These are phyloP conservation scores for Leptocoma aspasia DNA, from an alignment of 2,113 vertebrate genomes.

Conservation along the genomic window DNA sequence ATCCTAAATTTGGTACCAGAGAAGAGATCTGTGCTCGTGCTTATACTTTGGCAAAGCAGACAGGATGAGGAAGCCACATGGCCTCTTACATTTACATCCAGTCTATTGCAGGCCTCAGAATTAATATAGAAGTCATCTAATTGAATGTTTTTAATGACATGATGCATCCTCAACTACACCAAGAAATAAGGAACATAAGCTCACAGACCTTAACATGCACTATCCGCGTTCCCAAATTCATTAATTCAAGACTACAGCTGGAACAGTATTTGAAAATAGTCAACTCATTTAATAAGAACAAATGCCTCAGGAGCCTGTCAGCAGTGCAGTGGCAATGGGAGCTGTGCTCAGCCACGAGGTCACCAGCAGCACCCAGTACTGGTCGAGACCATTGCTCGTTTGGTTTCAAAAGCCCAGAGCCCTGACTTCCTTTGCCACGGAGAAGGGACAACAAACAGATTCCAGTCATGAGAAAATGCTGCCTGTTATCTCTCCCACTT, in stretches of 20 bases:
- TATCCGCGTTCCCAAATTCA: not conserved
- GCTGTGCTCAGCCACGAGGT: constrained; percentile 40
- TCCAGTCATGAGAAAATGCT: not conserved
- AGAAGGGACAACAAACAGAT: constrained; percentile 35
- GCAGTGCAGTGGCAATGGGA: not conserved
- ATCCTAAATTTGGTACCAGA: not conserved
- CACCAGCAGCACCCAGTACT: constrained; percentile 44
- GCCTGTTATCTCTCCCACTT: not conserved
- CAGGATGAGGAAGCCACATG: not conserved
- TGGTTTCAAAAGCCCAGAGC: constrained; percentile 38
- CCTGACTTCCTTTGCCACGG: constrained; percentile 42
- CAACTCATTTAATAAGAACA: constrained; percentile 32
- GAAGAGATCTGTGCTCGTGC: not conserved
- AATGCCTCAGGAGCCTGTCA: not conserved
- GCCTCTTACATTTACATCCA: not conserved
- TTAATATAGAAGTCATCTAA: not conserved
- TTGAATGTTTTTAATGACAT: not conserved
- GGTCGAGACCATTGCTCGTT: constrained; percentile 40
- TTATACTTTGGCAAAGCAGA: not conserved
- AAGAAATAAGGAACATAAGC: not conserved
- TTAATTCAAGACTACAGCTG: constrained; percentile 20
- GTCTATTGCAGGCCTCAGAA: not conserved
- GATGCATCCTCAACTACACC: not conserved
- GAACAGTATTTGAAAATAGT: not conserved
- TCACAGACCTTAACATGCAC: not conserved